phyloP scores from a whole-genome alignment of 2,113 vertebrate genomes.

The Hoplias malabaricus region DNA sequence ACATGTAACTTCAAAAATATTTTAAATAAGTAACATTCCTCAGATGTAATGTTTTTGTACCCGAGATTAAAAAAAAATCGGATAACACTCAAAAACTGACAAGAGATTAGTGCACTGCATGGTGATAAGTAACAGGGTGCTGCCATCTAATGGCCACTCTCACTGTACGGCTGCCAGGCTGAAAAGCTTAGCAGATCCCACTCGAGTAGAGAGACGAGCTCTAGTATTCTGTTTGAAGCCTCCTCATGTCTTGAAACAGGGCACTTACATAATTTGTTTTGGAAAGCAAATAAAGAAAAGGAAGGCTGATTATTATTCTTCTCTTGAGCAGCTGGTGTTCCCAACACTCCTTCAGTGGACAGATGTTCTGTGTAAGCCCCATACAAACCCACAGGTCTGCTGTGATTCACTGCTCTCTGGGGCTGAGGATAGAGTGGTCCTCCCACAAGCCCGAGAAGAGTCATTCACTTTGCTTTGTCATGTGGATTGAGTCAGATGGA shows the following conservation, averaged over 20 bases:
- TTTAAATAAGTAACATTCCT: too few species aligned
- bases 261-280: slow-evolving; percentile 59
- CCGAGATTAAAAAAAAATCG: slow-evolving; percentile 23
- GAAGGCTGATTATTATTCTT: slow-evolving; percentile 26
- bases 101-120: not conserved
- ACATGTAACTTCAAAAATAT: too few species aligned
- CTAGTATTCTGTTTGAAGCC: slow-evolving; percentile 66
- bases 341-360: slow-evolving; percentile 3
- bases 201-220: slow-evolving; percentile 36
- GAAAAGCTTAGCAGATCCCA: not conserved
- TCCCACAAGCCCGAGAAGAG: slow-evolving; percentile 9
- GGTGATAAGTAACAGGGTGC: not conserved
- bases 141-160: slow-evolving; percentile 45
- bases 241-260: slow-evolving; percentile 54
- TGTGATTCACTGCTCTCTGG: slow-evolving; percentile 13
- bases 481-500: not conserved
- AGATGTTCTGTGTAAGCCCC: not conserved
- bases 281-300: slow-evolving; percentile 43
- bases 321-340: slow-evolving; percentile 23
- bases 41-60: too few species aligned
- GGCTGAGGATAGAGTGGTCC: slow-evolving; percentile 3
- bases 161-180: not conserved
- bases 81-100: slow-evolving; percentile 19
- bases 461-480: not conserved
- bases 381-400: slow-evolving; percentile 28